A percentile compares a stretch with the other conserved stretches of the same genome.
Evolutionary conservation across 2,797 vertebrate genomes (phyloP).

Genomic region (Anguilla megastoma): DNA sequence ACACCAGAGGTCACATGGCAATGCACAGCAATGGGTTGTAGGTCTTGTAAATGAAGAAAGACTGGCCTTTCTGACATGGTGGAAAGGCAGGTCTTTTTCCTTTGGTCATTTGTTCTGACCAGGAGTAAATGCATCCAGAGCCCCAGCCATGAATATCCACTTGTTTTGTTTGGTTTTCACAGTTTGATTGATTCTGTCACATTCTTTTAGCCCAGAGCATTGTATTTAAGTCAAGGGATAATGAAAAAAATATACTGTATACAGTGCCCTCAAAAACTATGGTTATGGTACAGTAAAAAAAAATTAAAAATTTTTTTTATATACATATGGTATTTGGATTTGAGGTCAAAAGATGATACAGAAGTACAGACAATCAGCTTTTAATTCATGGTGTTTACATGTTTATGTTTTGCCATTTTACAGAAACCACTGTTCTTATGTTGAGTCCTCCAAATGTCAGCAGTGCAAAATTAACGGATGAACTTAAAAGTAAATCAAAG

Average conservation of each 20-base stretch:
- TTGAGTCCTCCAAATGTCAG: too few relatives aligned
- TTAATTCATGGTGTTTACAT: background rate
- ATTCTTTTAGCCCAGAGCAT: constrained; percentile 35
- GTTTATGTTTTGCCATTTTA: too few relatives aligned
- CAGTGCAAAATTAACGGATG: too few relatives aligned
- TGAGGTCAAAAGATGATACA: background rate
- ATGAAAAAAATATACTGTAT: constrained; percentile 15
- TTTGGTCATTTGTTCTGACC: constrained; percentile 6
- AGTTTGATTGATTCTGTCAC: constrained; percentile 34
- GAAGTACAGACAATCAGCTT: too few relatives aligned
- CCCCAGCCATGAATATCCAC: background rate
- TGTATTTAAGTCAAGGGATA: constrained; percentile 13
- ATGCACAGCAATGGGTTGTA: background rate
- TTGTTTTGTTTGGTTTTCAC: constrained; percentile 7
- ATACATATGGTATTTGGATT: background rate
- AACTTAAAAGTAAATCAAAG: too few relatives aligned
- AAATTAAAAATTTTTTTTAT: background rate
- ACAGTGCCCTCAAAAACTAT: background rate
- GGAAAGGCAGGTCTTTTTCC: background rate
- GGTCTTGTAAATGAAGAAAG: background rate
- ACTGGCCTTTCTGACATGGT: background rate
- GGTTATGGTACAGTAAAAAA: background rate
- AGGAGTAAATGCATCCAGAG: background rate
- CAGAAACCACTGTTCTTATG: too few relatives aligned
- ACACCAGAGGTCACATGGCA: background rate